A percentile compares a stretch with the other conserved stretches of the same genome.
phyloP scores from a whole-genome alignment of 2,113 vertebrate genomes.

The Hippotragus niger region DNA sequence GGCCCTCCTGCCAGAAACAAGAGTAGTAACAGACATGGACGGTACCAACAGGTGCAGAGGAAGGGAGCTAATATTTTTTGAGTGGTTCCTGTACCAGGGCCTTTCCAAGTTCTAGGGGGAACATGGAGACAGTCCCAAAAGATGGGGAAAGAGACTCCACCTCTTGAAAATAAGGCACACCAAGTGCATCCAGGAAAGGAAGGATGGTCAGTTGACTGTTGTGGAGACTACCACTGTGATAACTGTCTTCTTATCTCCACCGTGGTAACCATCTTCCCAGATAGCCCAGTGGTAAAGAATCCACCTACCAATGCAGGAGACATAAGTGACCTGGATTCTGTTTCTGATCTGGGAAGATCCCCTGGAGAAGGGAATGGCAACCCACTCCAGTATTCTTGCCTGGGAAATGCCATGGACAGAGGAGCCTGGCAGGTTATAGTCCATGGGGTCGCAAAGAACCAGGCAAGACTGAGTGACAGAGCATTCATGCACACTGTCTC shows the following conservation, averaged over 20 bases:
- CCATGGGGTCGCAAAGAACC: background rate
- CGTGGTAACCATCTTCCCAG: background rate
- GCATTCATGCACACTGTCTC: background rate
- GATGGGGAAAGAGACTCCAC: background rate
- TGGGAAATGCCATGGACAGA: background rate
- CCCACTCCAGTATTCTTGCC: background rate
- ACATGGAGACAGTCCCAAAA: background rate
- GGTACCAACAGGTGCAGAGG: background rate
- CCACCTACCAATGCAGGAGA: background rate
- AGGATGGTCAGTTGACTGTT: background rate
- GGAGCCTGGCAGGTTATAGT: background rate
- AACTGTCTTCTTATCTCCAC: background rate
- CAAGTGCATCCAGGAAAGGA: background rate
- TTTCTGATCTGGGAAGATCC: background rate
- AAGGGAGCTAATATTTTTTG: background rate
- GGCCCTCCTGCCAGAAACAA: background rate
- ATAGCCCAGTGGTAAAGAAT: background rate
- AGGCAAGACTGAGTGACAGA: background rate
- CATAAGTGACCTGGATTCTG: background rate
- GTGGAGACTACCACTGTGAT: background rate
- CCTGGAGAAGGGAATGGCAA: background rate
- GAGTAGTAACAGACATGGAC: background rate
- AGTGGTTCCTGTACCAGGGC: background rate
- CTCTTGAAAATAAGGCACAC: background rate
- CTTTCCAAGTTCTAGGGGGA: background rate